Evolutionary conservation across 2,888 invertebrate genomes (phyloP).

Genomic region (Mythimna lalbum): DNA sequence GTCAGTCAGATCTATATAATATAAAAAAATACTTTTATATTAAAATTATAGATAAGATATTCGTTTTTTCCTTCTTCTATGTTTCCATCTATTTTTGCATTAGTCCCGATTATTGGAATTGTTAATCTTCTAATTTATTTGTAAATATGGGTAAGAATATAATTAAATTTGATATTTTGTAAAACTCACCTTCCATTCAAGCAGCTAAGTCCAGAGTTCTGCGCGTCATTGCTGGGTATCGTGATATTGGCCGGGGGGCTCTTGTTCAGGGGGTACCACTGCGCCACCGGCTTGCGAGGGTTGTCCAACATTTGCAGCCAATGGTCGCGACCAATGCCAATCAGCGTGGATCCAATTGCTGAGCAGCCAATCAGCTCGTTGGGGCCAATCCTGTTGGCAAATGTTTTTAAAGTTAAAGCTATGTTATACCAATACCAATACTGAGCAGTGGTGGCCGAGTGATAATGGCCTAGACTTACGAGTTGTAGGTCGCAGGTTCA

Average conservation of each 20-base stretch:
- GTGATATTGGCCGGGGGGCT: constrained; percentile 92
- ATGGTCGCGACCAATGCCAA: constrained; percentile 95
- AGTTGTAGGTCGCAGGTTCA: no score
- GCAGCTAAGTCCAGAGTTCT: constrained; percentile 92
- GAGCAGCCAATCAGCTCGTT: constrained; percentile 97
- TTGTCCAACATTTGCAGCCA: constrained; percentile 96
- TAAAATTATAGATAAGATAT: no score
- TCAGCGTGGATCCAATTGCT: constrained; percentile 94
- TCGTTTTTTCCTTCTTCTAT: no score
- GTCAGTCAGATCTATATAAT: no score
- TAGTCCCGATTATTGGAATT: no score
- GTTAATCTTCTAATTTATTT: no score
- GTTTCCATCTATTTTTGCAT: no score
- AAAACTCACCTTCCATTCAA: constrained; percentile 92
- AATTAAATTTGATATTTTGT: background rate
- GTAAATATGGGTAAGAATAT: background rate
- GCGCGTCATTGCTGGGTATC: constrained; percentile 88
- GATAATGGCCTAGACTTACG: no score
- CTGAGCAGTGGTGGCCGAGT: no score
- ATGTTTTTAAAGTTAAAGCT: background rate
- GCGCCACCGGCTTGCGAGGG: constrained; percentile 95
- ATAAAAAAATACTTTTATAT: no score
- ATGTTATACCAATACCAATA: no score
- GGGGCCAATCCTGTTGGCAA: constrained; percentile 93
- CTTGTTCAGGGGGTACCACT: constrained; percentile 95